Evolutionary conservation across 2,113 vertebrate genomes (phyloP).

Genomic region (Anarhynchus alexandrinus): DNA sequence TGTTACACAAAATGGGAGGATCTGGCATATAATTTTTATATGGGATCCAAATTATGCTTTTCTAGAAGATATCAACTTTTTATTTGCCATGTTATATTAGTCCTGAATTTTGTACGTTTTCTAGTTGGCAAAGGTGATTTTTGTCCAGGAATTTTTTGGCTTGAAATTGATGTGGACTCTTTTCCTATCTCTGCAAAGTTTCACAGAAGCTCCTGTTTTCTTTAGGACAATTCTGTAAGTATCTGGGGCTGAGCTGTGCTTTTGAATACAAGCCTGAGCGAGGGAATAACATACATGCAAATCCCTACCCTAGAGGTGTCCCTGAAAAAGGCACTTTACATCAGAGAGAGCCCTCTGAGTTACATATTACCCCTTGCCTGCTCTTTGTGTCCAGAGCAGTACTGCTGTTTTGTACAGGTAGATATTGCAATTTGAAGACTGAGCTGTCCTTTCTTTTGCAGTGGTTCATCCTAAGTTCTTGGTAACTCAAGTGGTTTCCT

Average conservation of each 20-base stretch:
- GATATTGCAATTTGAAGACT: fast-evolving
- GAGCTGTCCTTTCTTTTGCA: background rate
- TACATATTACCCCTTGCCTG: background rate
- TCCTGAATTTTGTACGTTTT: slow-evolving; percentile 32
- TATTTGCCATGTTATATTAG: slow-evolving; percentile 45
- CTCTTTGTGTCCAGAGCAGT: background rate
- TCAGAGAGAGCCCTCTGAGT: background rate
- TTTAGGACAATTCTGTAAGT: background rate
- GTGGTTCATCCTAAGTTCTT: background rate
- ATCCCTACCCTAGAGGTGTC: background rate
- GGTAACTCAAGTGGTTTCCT: background rate
- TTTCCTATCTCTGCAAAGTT: background rate
- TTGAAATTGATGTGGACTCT: background rate
- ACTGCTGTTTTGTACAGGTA: background rate
- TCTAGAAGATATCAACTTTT: background rate
- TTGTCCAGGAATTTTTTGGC: background rate
- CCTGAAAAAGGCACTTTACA: background rate
- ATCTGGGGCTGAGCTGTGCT: background rate
- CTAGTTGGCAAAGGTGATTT: slow-evolving; percentile 68
- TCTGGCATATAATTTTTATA: background rate
- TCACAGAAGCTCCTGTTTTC: background rate
- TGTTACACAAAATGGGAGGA: background rate
- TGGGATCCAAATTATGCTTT: background rate
- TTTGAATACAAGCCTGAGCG: background rate
- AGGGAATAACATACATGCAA: background rate